Base-by-base conservation (phyloP, 2,797 vertebrate species). In the Enteromius trimaculatus region DNA sequence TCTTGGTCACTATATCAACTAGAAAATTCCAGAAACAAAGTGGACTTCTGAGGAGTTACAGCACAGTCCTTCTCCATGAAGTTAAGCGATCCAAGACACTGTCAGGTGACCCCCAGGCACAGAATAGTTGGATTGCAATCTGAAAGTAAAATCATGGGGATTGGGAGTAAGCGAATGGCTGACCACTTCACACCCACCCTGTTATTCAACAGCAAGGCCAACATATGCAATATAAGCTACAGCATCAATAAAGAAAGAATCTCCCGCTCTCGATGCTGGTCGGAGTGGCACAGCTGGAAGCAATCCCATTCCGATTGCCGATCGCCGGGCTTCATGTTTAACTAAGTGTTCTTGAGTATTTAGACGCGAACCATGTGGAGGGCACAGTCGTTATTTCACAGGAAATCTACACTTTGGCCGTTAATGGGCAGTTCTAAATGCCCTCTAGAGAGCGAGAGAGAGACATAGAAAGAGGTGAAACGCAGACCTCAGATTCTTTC, bases 331-430 rank as follows among this genome's bases (percentile, higher is more conserved):
- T 90, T 77, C 92, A 92, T 93, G 93, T 92, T 93, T 86, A 88
- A 88, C 86, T 83, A 87, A 89, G 85, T 89, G 86, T 86, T 86
- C 84, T 80, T 84, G 88, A 85, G 89, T 84, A 88, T 86, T 86
- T 83, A 86, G 79, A 86, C 86, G 49, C 44, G 19, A 79, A 85
- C 79, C 85, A 86, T 74, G 70, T 26, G 75, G 85, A 91, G 92
- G 90, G 92, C 88, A 88, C 91, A 91, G 92, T 93, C 91, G 91
- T 89, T 89, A 92, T 90, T 94, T 92, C 90, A 92, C 94, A 94
- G 93, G 93, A 95, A 95, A 94, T 94, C 93, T 92, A 93, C 93
- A 94, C 92, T 94, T 93, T 84, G 93, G 91, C 92, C 91, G 91
- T 95, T 94, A 95, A 93, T 89, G 89, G 90, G 90, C 86, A 82